A percentile compares a stretch with the other conserved stretches of the same genome.
These are phyloP conservation scores for Xestia ashworthii DNA, from an alignment of 2,888 invertebrate genomes.

Conservation along the genomic window DNA sequence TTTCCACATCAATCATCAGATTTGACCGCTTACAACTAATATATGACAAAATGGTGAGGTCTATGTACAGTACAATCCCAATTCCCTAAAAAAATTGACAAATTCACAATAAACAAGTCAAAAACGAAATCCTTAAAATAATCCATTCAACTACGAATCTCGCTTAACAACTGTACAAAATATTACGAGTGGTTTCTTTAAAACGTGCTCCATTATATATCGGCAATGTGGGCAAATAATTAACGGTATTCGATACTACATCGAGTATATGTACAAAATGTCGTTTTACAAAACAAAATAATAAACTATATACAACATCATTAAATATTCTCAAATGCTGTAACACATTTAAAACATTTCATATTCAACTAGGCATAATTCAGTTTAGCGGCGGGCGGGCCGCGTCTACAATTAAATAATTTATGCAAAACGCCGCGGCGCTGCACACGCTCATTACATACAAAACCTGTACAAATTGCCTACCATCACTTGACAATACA, in stretches of 20 bases:
- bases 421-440: slow-evolving; percentile 71
- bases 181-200: slow-evolving; percentile 89
- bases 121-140: slow-evolving; percentile 87
- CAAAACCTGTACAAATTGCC: slow-evolving; percentile 82
- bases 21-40: slow-evolving; percentile 85
- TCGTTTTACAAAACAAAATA: slow-evolving; percentile 89
- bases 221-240: slow-evolving; percentile 86
- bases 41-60: slow-evolving; percentile 89
- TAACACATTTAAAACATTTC: slow-evolving; percentile 91
- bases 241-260: slow-evolving; percentile 79
- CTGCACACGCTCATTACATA: slow-evolving; percentile 66
- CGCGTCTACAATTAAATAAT: slow-evolving; percentile 80
- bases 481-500: slow-evolving; percentile 74
- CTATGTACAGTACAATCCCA: slow-evolving; percentile 92
- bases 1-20: slow-evolving; percentile 90
- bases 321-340: slow-evolving; percentile 91
- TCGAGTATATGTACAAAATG: slow-evolving; percentile 86
- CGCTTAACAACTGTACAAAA: slow-evolving; percentile 90
- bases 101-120: slow-evolving; percentile 92
- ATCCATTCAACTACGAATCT: slow-evolving; percentile 89
- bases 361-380: slow-evolving; percentile 89
- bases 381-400: slow-evolving; percentile 80
- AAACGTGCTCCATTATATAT: slow-evolving; percentile 82
- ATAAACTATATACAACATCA: slow-evolving; percentile 90
- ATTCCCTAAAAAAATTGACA: slow-evolving; percentile 93